Percentiles rank a stretch among this genome's conserved stretches.
phyloP scores from a whole-genome alignment of 2,113 vertebrate genomes.

The Lynx canadensis region DNA sequence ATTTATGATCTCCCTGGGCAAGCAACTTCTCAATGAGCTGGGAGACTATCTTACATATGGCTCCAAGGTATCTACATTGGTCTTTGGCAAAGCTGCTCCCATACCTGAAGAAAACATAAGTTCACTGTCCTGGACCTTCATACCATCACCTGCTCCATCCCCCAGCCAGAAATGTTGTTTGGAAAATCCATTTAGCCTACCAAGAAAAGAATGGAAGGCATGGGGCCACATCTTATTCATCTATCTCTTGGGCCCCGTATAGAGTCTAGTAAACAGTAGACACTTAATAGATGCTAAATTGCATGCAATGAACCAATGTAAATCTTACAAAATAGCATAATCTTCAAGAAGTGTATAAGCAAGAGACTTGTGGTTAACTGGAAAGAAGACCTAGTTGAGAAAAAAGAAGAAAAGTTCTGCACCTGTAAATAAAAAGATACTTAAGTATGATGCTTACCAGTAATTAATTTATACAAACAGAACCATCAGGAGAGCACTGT shows the following conservation, averaged over 20 bases:
- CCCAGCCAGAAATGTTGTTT: neutral
- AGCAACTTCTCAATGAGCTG: neutral
- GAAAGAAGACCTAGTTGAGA: neutral
- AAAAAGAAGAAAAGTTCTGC: neutral
- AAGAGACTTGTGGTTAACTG: neutral
- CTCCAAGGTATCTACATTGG: neutral
- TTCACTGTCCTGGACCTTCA: neutral
- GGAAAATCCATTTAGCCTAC: neutral
- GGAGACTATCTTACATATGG: neutral
- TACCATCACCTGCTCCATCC: neutral
- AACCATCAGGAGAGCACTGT: neutral
- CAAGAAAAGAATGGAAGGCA: neutral
- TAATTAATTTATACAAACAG: neutral
- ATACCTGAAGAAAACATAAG: neutral
- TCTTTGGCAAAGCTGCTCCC: neutral
- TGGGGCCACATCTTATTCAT: neutral
- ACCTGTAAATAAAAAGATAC: neutral
- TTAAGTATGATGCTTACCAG: neutral
- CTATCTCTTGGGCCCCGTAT: neutral
- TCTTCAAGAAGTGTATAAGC: neutral
- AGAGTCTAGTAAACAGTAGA: neutral
- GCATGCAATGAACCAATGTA: neutral
- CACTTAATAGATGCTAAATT: neutral
- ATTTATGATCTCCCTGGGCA: neutral
- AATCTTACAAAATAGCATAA: neutral